Evolutionary conservation across 2,888 invertebrate genomes (phyloP).

Genomic region (Tetranychus truncatus): DNA sequence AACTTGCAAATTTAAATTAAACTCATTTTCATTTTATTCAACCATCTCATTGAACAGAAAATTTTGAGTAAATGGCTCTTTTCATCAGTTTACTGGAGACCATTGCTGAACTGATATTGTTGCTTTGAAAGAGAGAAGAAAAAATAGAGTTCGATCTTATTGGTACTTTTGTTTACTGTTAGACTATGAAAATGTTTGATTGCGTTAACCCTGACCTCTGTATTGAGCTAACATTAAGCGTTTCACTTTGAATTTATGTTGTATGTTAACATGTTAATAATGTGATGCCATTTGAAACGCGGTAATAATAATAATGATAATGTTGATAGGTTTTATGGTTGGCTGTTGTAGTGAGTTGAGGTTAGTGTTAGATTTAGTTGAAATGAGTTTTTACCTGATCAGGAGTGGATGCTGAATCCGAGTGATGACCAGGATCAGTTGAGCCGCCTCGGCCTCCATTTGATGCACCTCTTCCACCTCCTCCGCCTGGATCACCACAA

Average conservation of each 20-base stretch:
- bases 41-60: too few relatives aligned
- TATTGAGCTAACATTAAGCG: not conserved
- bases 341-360: not conserved
- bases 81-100: too few relatives aligned
- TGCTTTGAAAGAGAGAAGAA: too few relatives aligned
- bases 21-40: too few relatives aligned
- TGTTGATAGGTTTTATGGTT: not conserved
- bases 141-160: not conserved
- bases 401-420: slow-evolving; percentile 27
- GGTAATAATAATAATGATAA: not conserved
- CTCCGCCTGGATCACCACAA: slow-evolving; percentile 24
- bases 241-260: not conserved
- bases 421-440: slow-evolving; percentile 27
- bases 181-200: not conserved
- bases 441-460: slow-evolving; percentile 27
- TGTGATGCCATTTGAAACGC: not conserved
- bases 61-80: too few relatives aligned
- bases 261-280: too few relatives aligned
- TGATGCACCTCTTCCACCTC: slow-evolving; percentile 24
- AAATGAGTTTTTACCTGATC: slow-evolving; percentile 21
- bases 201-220: not conserved
- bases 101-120: too few relatives aligned
- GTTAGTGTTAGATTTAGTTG: not conserved
- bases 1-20: too few relatives aligned
- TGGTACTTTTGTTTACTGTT: not conserved